Percentiles rank a stretch among this genome's conserved stretches.
These are phyloP conservation scores for Mionectes macconnelli DNA, from an alignment of 2,113 vertebrate genomes.

Conservation along the genomic window DNA sequence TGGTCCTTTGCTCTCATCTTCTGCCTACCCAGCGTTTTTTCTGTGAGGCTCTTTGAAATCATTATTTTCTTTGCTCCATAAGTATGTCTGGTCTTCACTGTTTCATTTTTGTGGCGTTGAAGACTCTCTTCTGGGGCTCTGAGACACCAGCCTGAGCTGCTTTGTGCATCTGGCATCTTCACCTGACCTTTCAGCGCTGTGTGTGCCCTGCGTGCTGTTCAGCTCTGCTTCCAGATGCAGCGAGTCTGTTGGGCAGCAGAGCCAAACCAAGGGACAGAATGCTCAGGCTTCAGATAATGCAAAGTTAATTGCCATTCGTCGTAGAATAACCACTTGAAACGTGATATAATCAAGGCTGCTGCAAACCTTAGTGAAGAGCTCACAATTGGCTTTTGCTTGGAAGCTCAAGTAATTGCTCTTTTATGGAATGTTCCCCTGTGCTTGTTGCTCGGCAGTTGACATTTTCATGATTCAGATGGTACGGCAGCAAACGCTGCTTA, in stretches of 20 bases:
- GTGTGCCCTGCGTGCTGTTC: neutral
- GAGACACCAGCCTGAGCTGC: neutral
- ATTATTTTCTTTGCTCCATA: neutral
- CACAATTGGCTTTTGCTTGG: neutral
- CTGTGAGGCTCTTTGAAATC: neutral
- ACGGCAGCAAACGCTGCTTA: neutral
- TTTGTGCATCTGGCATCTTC: neutral
- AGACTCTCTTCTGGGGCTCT: neutral
- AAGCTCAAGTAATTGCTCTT: slow-evolving; percentile 42
- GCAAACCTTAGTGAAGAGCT: neutral
- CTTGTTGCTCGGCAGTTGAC: neutral
- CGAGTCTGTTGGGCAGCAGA: neutral
- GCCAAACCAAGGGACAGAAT: neutral
- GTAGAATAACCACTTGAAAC: slow-evolving; percentile 26
- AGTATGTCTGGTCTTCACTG: neutral
- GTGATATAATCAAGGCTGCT: neutral
- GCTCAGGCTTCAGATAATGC: neutral
- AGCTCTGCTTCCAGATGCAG: neutral
- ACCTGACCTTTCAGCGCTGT: neutral
- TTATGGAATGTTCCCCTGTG: neutral
- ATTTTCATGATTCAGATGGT: neutral
- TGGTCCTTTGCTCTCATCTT: neutral
- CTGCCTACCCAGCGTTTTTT: neutral
- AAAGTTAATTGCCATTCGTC: slow-evolving; percentile 21
- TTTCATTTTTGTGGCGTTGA: neutral